Evolutionary conservation across 2,113 vertebrate genomes (phyloP).

Genomic region (Baryphthengus martii): DNA sequence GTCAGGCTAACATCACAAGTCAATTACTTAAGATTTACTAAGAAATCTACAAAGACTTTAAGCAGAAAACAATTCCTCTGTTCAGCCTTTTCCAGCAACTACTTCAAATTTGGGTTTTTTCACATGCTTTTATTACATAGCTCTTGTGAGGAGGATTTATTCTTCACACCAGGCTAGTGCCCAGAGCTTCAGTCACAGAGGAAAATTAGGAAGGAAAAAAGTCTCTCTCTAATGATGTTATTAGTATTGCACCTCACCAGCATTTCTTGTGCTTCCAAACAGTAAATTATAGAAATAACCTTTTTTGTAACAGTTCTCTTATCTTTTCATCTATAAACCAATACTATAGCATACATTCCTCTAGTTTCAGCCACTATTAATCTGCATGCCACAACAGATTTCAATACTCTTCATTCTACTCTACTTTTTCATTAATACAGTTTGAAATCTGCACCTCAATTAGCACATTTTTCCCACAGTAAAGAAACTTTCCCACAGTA

Average conservation of each 20-base stretch:
- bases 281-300: background rate
- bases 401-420: background rate
- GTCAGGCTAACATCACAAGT: background rate
- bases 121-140: background rate
- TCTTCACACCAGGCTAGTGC: background rate
- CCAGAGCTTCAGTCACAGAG: background rate
- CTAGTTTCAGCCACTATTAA: background rate
- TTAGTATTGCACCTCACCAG: background rate
- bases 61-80: background rate
- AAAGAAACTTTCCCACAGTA: background rate
- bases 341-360: background rate
- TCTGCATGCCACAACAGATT: background rate
- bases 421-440: background rate
- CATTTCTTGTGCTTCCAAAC: background rate
- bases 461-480: background rate
- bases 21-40: background rate
- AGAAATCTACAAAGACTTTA: background rate
- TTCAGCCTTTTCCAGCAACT: background rate
- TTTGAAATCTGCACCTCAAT: background rate
- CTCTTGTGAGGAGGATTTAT: background rate
- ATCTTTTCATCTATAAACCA: background rate
- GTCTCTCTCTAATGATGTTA: background rate
- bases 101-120: background rate
- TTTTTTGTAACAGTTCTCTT: background rate
- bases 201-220: constrained; percentile 16